phyloP scores from a whole-genome alignment of 2,797 vertebrate genomes.

The Cynodonichthys magdalenae region DNA sequence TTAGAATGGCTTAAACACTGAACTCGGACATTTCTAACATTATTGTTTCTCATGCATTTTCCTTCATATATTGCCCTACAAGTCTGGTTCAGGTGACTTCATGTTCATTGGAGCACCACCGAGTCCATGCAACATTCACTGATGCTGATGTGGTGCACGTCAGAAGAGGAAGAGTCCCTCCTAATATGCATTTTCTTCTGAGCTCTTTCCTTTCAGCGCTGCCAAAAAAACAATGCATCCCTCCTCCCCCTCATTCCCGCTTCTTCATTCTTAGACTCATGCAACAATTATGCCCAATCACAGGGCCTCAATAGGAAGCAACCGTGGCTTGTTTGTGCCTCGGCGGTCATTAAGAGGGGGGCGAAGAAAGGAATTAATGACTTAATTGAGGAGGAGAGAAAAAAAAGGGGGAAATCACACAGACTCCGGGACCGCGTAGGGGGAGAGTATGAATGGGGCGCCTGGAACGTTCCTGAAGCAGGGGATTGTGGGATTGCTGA shows the following conservation, averaged over 20 bases:
- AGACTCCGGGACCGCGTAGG: conserved; percentile 90
- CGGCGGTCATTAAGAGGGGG: conserved; percentile 95
- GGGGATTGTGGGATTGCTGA: conserved; percentile 98
- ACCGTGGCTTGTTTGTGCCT: conserved; percentile 98
- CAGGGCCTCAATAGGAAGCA: conserved; percentile 96
- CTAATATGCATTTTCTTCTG: conserved; percentile 91
- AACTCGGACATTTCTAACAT: conserved; percentile 92
- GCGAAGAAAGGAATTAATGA: conserved; percentile 99
- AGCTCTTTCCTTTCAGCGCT: conserved; percentile 83
- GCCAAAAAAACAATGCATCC: conserved; percentile 90
- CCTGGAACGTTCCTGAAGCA: conserved; percentile 94
- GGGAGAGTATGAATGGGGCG: conserved; percentile 87
- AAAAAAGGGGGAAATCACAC: conserved; percentile 84
- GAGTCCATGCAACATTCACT: conserved; percentile 88
- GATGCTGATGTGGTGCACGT: conserved; percentile 93
- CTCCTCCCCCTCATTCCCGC: conserved; percentile 80
- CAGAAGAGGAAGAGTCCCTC: conserved; percentile 92
- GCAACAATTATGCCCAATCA: conserved; percentile 99
- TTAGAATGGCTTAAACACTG: conserved; percentile 61
- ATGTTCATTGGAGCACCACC: conserved; percentile 88
- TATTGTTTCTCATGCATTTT: conserved; percentile 84
- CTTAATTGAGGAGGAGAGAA: conserved; percentile 99
- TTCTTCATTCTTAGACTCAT: conserved; percentile 90
- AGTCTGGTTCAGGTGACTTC: conserved; percentile 71
- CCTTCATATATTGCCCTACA: conserved; percentile 60